These are phyloP conservation scores for Paramacrobiotus metropolitanus DNA, from an alignment of 1,140 invertebrate species.

Conservation along the genomic window DNA sequence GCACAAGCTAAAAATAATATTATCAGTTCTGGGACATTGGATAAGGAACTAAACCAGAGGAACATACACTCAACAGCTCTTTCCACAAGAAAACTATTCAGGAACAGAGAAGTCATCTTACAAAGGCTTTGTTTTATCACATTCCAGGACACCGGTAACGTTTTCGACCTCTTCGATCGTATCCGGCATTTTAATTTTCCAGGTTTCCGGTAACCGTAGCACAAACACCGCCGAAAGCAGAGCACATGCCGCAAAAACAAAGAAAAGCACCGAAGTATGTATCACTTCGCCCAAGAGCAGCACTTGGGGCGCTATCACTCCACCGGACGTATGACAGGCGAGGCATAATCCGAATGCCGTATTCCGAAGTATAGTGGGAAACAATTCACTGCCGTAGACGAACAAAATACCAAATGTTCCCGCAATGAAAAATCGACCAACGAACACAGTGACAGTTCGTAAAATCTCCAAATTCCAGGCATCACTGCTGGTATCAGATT, in stretches of 20 bases:
- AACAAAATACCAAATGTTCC: not conserved
- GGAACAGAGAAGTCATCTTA: too few species aligned
- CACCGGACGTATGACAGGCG: not conserved
- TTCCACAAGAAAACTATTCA: too few species aligned
- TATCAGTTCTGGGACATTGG: too few species aligned
- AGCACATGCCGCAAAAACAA: not conserved
- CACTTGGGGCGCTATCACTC: not conserved
- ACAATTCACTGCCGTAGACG: not conserved
- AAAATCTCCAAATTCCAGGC: not conserved
- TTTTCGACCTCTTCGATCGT: not conserved
- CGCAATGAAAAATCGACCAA: not conserved
- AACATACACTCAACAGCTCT: too few species aligned
- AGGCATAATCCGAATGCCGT: not conserved
- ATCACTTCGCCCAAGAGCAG: not conserved
- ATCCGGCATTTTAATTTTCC: not conserved
- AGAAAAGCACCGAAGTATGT: not conserved
- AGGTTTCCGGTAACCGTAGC: not conserved
- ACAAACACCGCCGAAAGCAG: not conserved
- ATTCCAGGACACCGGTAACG: too few species aligned
- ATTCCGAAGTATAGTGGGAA: not conserved
- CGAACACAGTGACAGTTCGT: not conserved
- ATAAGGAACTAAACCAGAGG: too few species aligned
- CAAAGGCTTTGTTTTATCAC: too few species aligned
- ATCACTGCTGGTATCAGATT: not conserved
- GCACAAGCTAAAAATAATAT: too few species aligned